These are phyloP conservation scores for Ectobius pallidus DNA, from an alignment of 2,888 invertebrate species.

Conservation along the genomic window DNA sequence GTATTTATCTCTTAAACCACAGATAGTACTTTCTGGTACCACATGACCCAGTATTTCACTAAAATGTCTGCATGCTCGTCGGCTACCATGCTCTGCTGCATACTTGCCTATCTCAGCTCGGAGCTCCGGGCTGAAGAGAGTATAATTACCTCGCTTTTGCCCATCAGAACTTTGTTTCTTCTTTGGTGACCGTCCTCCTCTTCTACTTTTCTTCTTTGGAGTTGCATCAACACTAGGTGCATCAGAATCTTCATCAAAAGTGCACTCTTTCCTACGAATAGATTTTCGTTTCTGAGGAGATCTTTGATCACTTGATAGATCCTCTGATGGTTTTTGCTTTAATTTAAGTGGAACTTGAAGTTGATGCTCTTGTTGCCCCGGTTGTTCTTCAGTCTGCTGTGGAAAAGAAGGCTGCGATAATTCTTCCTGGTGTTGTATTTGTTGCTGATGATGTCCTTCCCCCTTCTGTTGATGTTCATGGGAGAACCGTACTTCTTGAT, in stretches of 20 bases:
- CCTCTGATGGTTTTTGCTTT: not conserved
- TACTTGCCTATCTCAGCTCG: slow-evolving; percentile 47
- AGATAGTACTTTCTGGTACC: slow-evolving; percentile 49
- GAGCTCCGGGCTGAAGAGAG: slow-evolving; percentile 48
- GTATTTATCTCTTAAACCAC: slow-evolving; percentile 49
- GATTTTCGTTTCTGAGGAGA: slow-evolving; percentile 1
- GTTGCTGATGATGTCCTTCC: not conserved
- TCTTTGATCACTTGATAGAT: not conserved
- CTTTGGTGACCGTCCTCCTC: not conserved
- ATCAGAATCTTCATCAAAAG: not conserved
- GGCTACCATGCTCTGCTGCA: slow-evolving; percentile 48
- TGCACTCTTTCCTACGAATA: slow-evolving; percentile 15
- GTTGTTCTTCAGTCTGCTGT: not conserved
- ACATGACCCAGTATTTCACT: slow-evolving; percentile 45
- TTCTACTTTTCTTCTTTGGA: slow-evolving; percentile 10
- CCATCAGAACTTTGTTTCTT: slow-evolving; percentile 19
- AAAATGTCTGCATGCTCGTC: slow-evolving; percentile 47
- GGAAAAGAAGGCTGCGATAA: not conserved
- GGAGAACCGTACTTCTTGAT: too few relatives aligned
- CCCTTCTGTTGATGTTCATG: too few relatives aligned
- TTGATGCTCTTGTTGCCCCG: not conserved
- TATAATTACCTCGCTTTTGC: slow-evolving; percentile 46
- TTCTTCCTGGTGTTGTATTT: not conserved
- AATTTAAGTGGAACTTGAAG: not conserved
- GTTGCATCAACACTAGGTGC: not conserved